Evolutionary conservation across 1,140 invertebrate genomes (phyloP), one percentile per base, ranked within the genome.

Genomic region (Cepaea nemoralis): DNA sequence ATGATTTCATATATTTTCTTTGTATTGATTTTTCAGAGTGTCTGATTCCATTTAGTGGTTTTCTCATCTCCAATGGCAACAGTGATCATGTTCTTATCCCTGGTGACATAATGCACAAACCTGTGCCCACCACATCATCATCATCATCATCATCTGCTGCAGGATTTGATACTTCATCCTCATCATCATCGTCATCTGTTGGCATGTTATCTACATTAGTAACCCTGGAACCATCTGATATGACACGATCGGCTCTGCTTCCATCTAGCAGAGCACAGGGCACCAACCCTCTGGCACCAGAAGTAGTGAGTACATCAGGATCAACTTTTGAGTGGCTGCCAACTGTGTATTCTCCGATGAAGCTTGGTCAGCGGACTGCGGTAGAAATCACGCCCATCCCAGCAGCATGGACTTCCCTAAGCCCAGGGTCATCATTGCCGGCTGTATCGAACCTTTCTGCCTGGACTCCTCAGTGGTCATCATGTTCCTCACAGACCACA

Each of bases 1-100:
- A n/a, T n/a, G n/a, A n/a, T n/a, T n/a, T n/a, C n/a, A n/a, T n/a
- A n/a, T n/a, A n/a, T n/a, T n/a, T n/a, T n/a, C n/a, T n/a, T n/a
- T n/a, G n/a, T n/a, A n/a, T n/a, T n/a, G n/a, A n/a, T n/a, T n/a
- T 78, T 79, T 79, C 42, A 79, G 77, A 79, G 59, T 10, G 63
- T n/a, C 3, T 79, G 59, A 24, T 79, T 67, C 77, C 77, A 12
- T 22, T 80, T 1, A 73, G 35, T 80, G 78, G 78, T 10, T 80
- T 39, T 35, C 55, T 73, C 39, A 24, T 80, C 6, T 33, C 67
- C 1, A 69, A 69, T 37, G 48, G 42, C 16, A 73, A 59, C 22
- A 63, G 37, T 35, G 42, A 69, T 55, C 31, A 69, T 27, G 39
- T 80, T 14, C 69, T 80, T 50, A 31, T 80, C 14, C 78, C 78